Conservation (phyloP, 2,888 invertebrate species). For the Nomada ruficornis region DNA sequence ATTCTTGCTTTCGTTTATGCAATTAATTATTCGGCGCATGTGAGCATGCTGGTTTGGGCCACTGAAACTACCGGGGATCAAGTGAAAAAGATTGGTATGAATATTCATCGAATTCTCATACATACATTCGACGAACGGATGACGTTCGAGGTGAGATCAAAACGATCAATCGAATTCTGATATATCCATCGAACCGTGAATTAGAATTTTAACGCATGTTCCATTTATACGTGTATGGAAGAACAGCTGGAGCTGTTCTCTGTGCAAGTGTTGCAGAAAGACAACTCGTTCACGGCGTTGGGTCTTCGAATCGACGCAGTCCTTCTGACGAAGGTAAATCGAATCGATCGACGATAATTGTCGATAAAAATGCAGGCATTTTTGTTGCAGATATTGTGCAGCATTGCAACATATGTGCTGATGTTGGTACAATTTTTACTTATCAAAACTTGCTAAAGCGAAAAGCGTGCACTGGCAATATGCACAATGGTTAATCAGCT, state of each 20-base stretch:
- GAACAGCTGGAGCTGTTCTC: slow-evolving; percentile 75
- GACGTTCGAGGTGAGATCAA: slow-evolving; percentile 70
- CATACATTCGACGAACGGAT: slow-evolving; percentile 70
- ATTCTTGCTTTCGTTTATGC: slow-evolving; percentile 54
- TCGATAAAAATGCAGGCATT: neutral
- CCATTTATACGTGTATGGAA: slow-evolving; percentile 6
- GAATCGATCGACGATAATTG: neutral
- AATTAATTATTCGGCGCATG: slow-evolving; percentile 60
- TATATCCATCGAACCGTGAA: neutral
- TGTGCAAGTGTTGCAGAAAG: slow-evolving; percentile 74
- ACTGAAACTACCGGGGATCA: slow-evolving; percentile 70
- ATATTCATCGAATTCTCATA: slow-evolving; percentile 72
- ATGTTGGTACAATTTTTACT: slow-evolving; percentile 74
- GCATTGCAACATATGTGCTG: slow-evolving; percentile 74
- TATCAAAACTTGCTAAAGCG: neutral
- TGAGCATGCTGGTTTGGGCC: slow-evolving; percentile 60
- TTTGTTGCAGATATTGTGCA: slow-evolving; percentile 69
- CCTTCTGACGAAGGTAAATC: slow-evolving; percentile 72
- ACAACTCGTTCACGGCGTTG: slow-evolving; percentile 70
- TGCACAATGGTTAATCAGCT: neutral
- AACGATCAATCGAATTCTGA: too few species aligned
- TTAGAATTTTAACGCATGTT: neutral
- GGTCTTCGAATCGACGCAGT: slow-evolving; percentile 72
- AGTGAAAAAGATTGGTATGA: slow-evolving; percentile 63
- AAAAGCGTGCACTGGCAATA: too few species aligned